Conservation (phyloP, 2,888 invertebrate species). For the Allolobophora icterica region DNA sequence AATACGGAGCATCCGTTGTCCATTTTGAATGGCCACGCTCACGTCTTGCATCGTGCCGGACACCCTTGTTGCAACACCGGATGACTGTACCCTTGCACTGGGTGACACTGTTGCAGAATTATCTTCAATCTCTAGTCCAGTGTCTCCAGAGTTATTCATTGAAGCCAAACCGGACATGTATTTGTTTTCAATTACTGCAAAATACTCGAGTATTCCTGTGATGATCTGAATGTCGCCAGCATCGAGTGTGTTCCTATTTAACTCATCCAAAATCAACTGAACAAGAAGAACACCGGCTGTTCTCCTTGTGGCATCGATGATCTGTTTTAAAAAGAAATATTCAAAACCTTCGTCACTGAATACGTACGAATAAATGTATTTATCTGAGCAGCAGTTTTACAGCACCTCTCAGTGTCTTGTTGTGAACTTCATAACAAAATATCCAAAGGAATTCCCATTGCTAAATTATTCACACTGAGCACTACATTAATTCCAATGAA, state of each 20-base stretch:
- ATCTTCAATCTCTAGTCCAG: background rate
- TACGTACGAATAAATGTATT: background rate
- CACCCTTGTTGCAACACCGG: background rate
- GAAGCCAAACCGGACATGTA: background rate
- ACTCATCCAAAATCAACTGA: background rate
- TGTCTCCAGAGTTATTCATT: background rate
- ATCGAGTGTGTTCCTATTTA: background rate
- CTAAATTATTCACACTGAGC: no score
- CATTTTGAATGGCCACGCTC: background rate
- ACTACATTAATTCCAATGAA: no score
- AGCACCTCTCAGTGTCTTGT: no score
- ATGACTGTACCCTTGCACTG: background rate
- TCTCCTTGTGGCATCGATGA: background rate
- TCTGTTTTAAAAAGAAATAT: background rate
- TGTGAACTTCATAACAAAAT: background rate
- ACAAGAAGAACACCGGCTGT: background rate
- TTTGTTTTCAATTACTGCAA: background rate
- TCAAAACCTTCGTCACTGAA: background rate
- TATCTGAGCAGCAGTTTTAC: background rate
- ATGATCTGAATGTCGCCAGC: slow-evolving; percentile 2
- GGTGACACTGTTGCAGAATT: background rate
- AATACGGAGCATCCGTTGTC: background rate
- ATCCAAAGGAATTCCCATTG: no score
- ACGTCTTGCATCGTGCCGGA: background rate
- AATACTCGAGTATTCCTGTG: background rate